phyloP scores from a whole-genome alignment of 2,888 invertebrate species.

The Zaprionus obscuricornis region DNA sequence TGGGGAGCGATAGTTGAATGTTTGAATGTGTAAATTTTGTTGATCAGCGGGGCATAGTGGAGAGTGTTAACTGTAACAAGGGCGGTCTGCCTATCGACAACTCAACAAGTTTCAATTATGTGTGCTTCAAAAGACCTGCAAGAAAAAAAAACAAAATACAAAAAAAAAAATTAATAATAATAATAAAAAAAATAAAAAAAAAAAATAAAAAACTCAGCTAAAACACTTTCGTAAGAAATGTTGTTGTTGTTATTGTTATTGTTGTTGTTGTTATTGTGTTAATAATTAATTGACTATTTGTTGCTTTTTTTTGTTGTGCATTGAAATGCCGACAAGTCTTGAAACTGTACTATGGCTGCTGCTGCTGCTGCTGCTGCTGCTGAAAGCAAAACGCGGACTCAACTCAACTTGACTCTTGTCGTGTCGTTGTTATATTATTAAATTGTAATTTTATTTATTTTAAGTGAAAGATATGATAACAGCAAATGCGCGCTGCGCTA shows the following conservation, averaged over 20 bases:
- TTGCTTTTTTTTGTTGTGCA: constrained; percentile 61
- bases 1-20: background rate
- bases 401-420: too few relatives aligned
- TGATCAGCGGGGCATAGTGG: background rate
- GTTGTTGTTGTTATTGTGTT: constrained; percentile 49
- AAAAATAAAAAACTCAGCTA: constrained; percentile 25
- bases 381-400: background rate
- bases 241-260: constrained; percentile 47
- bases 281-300: constrained; percentile 79
- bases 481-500: too few relatives aligned
- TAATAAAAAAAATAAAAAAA: constrained; percentile 28
- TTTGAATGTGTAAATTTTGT: background rate
- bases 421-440: constrained; percentile 67
- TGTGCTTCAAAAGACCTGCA: constrained; percentile 60
- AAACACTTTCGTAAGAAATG: constrained; percentile 72
- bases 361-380: constrained; percentile 37
- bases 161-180: constrained; percentile 1
- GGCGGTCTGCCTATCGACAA: constrained; percentile 45
- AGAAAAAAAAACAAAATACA: constrained; percentile 7
- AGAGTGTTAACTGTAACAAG: background rate
- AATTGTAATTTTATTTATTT: constrained; percentile 78
- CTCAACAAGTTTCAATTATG: constrained; percentile 76
- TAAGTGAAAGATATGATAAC: constrained; percentile 77
- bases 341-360: too few relatives aligned
- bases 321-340: constrained; percentile 70